phyloP scores from a whole-genome alignment of 2,797 vertebrate species.

The Microctenopoma lineatum region DNA sequence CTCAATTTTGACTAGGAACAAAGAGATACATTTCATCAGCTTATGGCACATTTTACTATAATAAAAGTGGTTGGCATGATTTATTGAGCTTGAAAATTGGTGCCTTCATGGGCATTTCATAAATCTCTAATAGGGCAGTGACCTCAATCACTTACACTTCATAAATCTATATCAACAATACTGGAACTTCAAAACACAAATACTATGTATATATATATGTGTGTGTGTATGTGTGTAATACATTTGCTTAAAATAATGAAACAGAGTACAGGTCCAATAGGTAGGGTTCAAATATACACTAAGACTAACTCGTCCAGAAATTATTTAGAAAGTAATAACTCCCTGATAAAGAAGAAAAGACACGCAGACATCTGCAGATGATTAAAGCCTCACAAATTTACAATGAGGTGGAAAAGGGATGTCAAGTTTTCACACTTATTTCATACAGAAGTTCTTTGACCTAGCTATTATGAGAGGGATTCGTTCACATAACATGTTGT shows the following conservation, averaged over 20 bases:
- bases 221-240: slow-evolving; percentile 70
- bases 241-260: slow-evolving; percentile 74
- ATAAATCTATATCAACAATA: slow-evolving; percentile 84
- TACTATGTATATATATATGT: slow-evolving; percentile 37
- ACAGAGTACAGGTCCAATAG: slow-evolving; percentile 72
- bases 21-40: slow-evolving; percentile 72
- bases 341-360: slow-evolving; percentile 74
- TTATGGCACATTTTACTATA: slow-evolving; percentile 66
- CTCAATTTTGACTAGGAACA: slow-evolving; percentile 49
- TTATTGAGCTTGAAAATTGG: slow-evolving; percentile 77
- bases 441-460: slow-evolving; percentile 65
- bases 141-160: slow-evolving; percentile 81
- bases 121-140: slow-evolving; percentile 82
- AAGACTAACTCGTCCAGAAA: slow-evolving; percentile 71
- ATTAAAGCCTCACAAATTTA: slow-evolving; percentile 80
- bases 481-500: slow-evolving; percentile 58
- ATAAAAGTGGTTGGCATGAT: slow-evolving; percentile 79
- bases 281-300: slow-evolving; percentile 69
- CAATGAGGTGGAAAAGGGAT: slow-evolving; percentile 73
- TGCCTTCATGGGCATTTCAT: slow-evolving; percentile 81
- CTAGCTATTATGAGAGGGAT: slow-evolving; percentile 53
- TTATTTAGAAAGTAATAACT: slow-evolving; percentile 83
- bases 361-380: slow-evolving; percentile 74
- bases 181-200: slow-evolving; percentile 76
- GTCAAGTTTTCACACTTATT: slow-evolving; percentile 76